These are phyloP conservation scores for Drosophila hamatofila DNA, from an alignment of 2,888 invertebrate species.

Conservation along the genomic window DNA sequence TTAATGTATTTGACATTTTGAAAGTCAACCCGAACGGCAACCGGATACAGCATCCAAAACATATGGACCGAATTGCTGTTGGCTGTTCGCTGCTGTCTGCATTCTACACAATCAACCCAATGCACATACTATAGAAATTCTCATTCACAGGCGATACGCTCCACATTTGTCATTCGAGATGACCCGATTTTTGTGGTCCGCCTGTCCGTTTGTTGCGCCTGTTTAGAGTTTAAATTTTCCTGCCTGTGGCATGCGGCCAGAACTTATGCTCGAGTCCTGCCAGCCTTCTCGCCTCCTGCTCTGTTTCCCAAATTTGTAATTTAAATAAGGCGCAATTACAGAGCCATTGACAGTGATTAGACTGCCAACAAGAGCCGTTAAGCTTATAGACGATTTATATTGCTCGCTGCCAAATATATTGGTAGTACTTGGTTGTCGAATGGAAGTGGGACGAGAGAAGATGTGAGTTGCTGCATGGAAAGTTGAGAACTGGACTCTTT, in stretches of 20 bases:
- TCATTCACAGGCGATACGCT: conserved; percentile 30
- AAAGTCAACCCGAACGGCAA: conserved; percentile 72
- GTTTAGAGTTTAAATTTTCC: conserved; percentile 71
- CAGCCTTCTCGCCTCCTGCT: conserved; percentile 7
- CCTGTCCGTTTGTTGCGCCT: conserved; percentile 65
- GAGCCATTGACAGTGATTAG: conserved; percentile 68
- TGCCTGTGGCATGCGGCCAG: conserved; percentile 43
- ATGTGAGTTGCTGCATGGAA: neutral
- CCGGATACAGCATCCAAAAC: conserved; percentile 66
- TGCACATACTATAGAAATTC: conserved; percentile 19
- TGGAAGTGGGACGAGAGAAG: neutral
- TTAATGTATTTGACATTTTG: conserved; percentile 83
- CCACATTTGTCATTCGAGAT: conserved; percentile 77
- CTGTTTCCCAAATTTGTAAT: conserved; percentile 64
- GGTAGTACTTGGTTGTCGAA: too few relatives aligned
- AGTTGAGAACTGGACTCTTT: too few relatives aligned
- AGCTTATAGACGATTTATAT: conserved; percentile 28
- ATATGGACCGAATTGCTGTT: conserved; percentile 49
- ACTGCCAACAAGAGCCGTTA: conserved; percentile 61
- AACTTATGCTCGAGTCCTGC: conserved; percentile 24
- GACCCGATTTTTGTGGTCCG: conserved; percentile 76
- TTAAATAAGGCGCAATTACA: conserved; percentile 79
- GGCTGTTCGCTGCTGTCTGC: conserved; percentile 6
- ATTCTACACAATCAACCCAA: conserved; percentile 22
- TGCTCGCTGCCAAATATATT: conserved; percentile 2